These are phyloP conservation scores for Venustaconcha ellipsiformis DNA, from an alignment of 1,140 invertebrate genomes.

Conservation along the genomic window DNA sequence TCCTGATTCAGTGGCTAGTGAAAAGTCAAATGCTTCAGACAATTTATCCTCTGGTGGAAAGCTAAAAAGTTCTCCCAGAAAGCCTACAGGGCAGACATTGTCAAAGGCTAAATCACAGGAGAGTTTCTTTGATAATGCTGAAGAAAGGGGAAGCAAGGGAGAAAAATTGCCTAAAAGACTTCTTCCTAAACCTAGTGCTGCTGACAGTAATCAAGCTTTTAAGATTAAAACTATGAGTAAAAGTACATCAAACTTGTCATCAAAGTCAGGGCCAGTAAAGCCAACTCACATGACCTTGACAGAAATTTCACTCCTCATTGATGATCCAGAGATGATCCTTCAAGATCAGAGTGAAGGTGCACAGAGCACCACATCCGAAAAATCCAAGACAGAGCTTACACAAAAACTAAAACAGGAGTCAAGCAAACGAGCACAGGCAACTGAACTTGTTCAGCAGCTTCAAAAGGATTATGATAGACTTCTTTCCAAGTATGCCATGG, in stretches of 20 bases:
- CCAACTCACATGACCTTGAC: constrained; percentile 54
- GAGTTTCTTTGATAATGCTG: constrained; percentile 47
- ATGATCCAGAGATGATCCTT: constrained; percentile 17
- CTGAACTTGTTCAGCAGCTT: constrained; percentile 64
- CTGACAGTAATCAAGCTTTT: constrained; percentile 43
- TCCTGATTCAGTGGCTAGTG: constrained; percentile 52
- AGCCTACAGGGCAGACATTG: constrained; percentile 25
- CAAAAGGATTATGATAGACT: constrained; percentile 66
- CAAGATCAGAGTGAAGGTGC: constrained; percentile 34
- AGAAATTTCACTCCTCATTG: constrained; percentile 41
- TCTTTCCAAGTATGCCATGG: constrained; percentile 67
- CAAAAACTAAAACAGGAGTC: constrained; percentile 59
- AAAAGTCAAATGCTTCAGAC: constrained; percentile 48
- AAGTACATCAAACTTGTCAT: constrained; percentile 48
- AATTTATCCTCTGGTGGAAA: constrained; percentile 19
- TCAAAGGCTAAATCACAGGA: constrained; percentile 53
- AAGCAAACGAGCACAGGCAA: constrained; percentile 58
- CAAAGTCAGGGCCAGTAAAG: constrained; percentile 49
- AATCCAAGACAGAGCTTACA: constrained; percentile 49
- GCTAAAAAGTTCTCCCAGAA: not conserved
- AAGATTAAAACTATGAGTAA: constrained; percentile 51
- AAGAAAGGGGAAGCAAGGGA: constrained; percentile 27
- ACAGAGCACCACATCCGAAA: constrained; percentile 39
- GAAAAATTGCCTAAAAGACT: constrained; percentile 56
- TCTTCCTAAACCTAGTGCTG: constrained; percentile 47